Evolutionary conservation across 2,888 invertebrate species (phyloP), one percentile per base, ranked within the genome.

Genomic region (Cerceris ruficornis): DNA sequence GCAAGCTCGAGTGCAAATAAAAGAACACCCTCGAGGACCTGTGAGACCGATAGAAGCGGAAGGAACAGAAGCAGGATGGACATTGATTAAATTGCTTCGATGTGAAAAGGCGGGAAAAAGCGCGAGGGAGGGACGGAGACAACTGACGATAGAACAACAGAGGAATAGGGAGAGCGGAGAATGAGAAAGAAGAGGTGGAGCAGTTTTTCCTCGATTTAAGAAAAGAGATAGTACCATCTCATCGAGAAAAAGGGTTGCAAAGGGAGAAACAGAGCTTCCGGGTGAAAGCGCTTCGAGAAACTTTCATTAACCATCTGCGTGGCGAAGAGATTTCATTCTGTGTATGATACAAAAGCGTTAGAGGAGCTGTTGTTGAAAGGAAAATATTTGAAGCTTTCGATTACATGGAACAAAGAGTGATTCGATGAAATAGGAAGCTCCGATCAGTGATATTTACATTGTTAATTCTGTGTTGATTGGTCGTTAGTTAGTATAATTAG

Each of bases 41-140:
- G 68, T 61, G 81, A 77, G 70, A 74, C 64, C 79, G 68, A 74
- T 71, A 71, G 73, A 49, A 50, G 28, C 41, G 64, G 41, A 65
- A 59, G 55, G 60, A 69, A 71, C 68, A 57, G 65, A 79, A 77
- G 28, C 70, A 52, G 58, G 66, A 79, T 64, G 66, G 82, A 79
- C 72, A 75, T 76, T 75, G 82, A 82, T 81, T 82, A 82, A 74
- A 77, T 77, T 69, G 75, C 73, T 67, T 58, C 28, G 57, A 14
- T 69, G 15, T 17, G 58, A 55, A 5, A 46, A 46, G 50, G 66
- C n/a, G 66, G 54, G 57, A 65, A 17, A n/a, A 46, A 49, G 59
- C 59, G 59, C 41, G 59, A 59, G n/a, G 43, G 41, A 54, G 55
- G 42, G 39, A 50, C 41, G 46, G 46, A 43, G 49, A 70, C 28